Evolutionary conservation across 2,797 vertebrate genomes (phyloP).

Genomic region (Zenarchopterus dispar): DNA sequence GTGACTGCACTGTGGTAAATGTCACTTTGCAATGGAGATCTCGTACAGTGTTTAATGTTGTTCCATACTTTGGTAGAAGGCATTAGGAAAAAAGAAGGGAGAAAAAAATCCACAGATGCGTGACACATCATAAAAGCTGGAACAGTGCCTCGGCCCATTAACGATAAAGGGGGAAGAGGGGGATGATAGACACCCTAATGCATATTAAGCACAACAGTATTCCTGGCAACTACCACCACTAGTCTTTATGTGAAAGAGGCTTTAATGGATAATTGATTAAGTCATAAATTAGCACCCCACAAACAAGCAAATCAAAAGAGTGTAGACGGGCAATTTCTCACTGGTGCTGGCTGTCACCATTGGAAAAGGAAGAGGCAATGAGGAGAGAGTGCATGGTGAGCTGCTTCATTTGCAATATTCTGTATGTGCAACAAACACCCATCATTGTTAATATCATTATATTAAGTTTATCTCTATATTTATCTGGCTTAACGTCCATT

Average conservation of each 20-base stretch:
- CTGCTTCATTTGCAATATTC: conserved; percentile 45
- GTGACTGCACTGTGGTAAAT: conserved; percentile 16
- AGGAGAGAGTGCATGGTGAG: conserved; percentile 22
- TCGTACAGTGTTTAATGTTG: conserved; percentile 30
- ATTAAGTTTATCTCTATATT: conserved; percentile 25
- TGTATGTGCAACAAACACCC: neutral
- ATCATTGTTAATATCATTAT: conserved; percentile 25
- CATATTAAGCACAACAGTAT: conserved; percentile 70
- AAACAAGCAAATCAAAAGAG: conserved; percentile 78
- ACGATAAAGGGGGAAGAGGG: conserved; percentile 58
- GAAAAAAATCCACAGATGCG: conserved; percentile 57
- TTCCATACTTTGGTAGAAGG: conserved; percentile 27
- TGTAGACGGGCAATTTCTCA: conserved; percentile 57
- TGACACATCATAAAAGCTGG: conserved; percentile 67
- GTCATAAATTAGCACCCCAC: conserved; percentile 72
- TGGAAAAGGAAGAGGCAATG: conserved; percentile 26
- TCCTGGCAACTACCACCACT: conserved; percentile 64
- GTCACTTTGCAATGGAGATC: conserved; percentile 31
- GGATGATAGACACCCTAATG: conserved; percentile 69
- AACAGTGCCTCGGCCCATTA: conserved; percentile 65
- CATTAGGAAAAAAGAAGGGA: conserved; percentile 41
- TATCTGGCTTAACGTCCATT: neutral
- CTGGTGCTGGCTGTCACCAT: conserved; percentile 20
- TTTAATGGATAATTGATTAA: conserved; percentile 83
- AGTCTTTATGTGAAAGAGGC: conserved; percentile 67